A percentile compares a stretch with the other conserved stretches of the same genome.
phyloP scores from a whole-genome alignment of 2,113 vertebrate species.

The Dicaeum eximium region DNA sequence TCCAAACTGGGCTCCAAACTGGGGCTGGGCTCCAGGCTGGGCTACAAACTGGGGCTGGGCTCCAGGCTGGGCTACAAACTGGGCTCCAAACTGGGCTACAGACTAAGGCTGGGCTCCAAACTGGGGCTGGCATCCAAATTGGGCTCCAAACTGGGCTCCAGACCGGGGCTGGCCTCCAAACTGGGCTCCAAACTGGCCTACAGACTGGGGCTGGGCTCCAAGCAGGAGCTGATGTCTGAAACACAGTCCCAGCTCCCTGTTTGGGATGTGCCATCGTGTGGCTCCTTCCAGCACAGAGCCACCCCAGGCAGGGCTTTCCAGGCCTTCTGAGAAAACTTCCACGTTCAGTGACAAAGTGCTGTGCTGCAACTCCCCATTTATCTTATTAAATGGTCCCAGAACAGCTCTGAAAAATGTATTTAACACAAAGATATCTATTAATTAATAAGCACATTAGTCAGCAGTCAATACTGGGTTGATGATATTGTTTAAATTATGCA shows the following conservation, averaged over 20 bases:
- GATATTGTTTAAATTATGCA: constrained; percentile 59
- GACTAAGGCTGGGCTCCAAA: too few relatives aligned
- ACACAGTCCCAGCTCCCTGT: background rate
- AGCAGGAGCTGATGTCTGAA: background rate
- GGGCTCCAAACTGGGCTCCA: too few relatives aligned
- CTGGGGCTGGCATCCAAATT: too few relatives aligned
- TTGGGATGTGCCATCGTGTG: background rate
- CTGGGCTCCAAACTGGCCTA: background rate
- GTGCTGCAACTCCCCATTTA: background rate
- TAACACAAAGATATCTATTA: constrained; percentile 49
- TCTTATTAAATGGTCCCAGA: constrained; percentile 38
- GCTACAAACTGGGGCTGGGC: too few relatives aligned
- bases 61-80: too few relatives aligned
- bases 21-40: too few relatives aligned
- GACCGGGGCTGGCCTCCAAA: too few relatives aligned
- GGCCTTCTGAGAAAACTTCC: background rate
- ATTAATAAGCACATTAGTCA: constrained; percentile 63
- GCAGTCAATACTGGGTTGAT: constrained; percentile 51
- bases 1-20: background rate
- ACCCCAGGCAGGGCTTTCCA: background rate
- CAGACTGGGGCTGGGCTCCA: too few relatives aligned
- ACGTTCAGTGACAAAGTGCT: background rate
- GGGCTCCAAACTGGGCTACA: too few relatives aligned
- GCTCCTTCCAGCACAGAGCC: background rate
- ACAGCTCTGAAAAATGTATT: constrained; percentile 39